Percentiles rank a stretch among this genome's conserved stretches.
phyloP scores from a whole-genome alignment of 2,113 vertebrate genomes.

The Condylura cristata region DNA sequence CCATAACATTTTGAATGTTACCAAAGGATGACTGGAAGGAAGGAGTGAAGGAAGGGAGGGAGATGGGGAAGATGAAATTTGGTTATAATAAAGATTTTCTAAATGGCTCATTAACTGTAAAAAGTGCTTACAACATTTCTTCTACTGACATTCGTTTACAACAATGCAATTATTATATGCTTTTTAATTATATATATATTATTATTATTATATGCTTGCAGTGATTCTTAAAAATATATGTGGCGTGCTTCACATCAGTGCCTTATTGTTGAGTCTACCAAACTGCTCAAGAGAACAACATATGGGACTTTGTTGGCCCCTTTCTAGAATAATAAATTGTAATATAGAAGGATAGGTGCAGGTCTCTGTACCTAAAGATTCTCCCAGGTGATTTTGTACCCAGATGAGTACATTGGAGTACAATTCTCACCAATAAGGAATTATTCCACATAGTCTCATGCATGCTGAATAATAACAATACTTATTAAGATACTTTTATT shows the following conservation, averaged over 20 bases:
- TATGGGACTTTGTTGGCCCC: not conserved
- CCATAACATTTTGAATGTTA: not conserved
- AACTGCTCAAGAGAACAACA: not conserved
- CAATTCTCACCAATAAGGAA: not conserved
- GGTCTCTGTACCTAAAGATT: not conserved
- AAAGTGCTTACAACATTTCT: not conserved
- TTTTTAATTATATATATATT: too few relatives aligned
- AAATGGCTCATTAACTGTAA: not conserved
- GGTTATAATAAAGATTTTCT: not conserved
- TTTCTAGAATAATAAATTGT: not conserved
- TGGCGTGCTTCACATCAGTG: not conserved
- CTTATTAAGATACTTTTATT: not conserved
- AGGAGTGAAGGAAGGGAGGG: not conserved
- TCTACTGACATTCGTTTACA: not conserved
- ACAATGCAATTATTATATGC: not conserved
- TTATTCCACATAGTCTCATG: not conserved
- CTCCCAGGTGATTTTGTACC: not conserved
- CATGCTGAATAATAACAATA: not conserved
- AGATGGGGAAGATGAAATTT: not conserved
- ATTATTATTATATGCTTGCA: too few relatives aligned
- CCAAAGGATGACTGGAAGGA: not conserved
- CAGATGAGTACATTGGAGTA: not conserved
- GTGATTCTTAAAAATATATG: not conserved
- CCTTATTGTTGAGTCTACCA: not conserved
- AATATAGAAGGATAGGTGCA: fast-evolving